Conservation (phyloP, 2,888 invertebrate genomes). For the Erynnis tages region DNA sequence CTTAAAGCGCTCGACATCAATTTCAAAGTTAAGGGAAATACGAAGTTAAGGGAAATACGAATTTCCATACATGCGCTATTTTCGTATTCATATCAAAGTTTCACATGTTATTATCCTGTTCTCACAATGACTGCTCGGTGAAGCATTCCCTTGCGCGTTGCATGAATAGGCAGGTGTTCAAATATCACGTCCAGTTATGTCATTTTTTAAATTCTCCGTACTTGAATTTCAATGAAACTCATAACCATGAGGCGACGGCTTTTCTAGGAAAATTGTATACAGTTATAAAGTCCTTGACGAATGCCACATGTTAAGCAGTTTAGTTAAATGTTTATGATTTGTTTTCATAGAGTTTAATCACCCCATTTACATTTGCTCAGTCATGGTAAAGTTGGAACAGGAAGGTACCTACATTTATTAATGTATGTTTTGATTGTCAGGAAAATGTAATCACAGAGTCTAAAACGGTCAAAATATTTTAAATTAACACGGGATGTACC, state of each 20-base stretch:
- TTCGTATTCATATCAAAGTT: conserved; percentile 5
- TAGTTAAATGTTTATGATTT: conserved; percentile 15
- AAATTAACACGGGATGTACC: too few relatives aligned
- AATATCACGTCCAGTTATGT: conserved; percentile 17
- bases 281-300: conserved; percentile 27
- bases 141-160: conserved; percentile 10
- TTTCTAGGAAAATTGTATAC: conserved; percentile 24
- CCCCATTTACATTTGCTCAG: not conserved
- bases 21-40: not conserved
- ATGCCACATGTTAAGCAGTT: conserved; percentile 22
- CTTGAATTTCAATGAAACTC: conserved; percentile 26
- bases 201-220: conserved; percentile 20
- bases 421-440: too few relatives aligned
- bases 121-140: conserved; percentile 13
- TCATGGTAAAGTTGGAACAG: too few relatives aligned
- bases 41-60: not conserved
- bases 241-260: conserved; percentile 15
- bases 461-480: too few relatives aligned
- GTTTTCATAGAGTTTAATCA: conserved; percentile 7
- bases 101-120: conserved; percentile 18
- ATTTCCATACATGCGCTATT: not conserved
- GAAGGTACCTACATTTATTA: too few relatives aligned
- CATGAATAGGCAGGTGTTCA: conserved; percentile 23
- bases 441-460: too few relatives aligned
- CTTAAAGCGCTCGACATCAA: not conserved